These are phyloP conservation scores for Plecotus auritus DNA, from an alignment of 2,113 vertebrate genomes.

Conservation along the genomic window DNA sequence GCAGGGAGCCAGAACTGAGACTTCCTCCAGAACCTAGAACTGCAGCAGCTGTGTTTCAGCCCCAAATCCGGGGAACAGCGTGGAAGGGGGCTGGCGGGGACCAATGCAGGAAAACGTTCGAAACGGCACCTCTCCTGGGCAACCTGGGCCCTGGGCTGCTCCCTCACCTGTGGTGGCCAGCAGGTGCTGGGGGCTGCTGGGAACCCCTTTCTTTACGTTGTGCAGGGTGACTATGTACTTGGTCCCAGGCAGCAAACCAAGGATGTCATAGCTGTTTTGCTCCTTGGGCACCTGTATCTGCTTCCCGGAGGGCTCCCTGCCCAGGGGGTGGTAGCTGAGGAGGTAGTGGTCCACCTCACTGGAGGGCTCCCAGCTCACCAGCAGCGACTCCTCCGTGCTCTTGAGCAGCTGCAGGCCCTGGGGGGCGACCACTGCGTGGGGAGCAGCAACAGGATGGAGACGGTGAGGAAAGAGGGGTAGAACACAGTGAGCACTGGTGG, in stretches of 20 bases:
- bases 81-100: neutral
- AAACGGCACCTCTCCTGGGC: neutral
- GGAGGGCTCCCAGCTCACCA: constrained; percentile 86
- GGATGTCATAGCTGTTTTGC: constrained; percentile 83
- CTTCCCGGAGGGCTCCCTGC: constrained; percentile 69
- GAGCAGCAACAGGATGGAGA: neutral
- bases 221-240: constrained; percentile 82
- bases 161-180: constrained; percentile 85
- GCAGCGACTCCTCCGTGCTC: constrained; percentile 83
- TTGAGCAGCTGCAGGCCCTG: constrained; percentile 83
- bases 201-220: constrained; percentile 81
- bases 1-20: neutral
- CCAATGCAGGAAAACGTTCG: neutral
- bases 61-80: neutral
- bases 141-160: too few relatives aligned
- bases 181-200: constrained; percentile 83
- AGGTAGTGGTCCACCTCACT: constrained; percentile 86
- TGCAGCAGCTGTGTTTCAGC: neutral
- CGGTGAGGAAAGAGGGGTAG: neutral
- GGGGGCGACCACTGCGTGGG: constrained; percentile 80
- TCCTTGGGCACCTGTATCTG: constrained; percentile 82
- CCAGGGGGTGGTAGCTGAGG: constrained; percentile 84
- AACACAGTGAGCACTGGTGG: neutral
- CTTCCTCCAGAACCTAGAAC: neutral
- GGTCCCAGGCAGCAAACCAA: constrained; percentile 82